A percentile compares a stretch with the other conserved stretches of the same genome.
phyloP scores from a whole-genome alignment of 2,888 invertebrate species.

The Aporophyla nigra region DNA sequence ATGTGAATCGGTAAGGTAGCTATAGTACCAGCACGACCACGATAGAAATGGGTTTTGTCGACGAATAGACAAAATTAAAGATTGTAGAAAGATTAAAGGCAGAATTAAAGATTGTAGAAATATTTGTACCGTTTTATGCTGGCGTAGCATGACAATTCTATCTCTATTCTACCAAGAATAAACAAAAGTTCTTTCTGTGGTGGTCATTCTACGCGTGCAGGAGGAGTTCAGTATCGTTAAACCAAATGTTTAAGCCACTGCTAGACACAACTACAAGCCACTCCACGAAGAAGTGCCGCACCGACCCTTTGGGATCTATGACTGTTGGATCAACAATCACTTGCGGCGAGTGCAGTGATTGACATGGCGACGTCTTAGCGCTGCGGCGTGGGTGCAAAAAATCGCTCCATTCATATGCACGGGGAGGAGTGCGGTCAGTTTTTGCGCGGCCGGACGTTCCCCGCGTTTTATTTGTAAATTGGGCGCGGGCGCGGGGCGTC shows the following conservation, averaged over 20 bases:
- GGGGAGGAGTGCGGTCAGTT: conserved; percentile 84
- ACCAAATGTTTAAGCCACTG: too few species aligned
- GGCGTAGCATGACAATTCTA: too few species aligned
- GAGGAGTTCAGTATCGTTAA: not conserved
- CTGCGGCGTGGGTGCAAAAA: conserved; percentile 78
- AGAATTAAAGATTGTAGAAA: too few species aligned
- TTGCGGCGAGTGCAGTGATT: conserved; percentile 71
- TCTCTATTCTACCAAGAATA: too few species aligned
- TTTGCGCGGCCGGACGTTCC: conserved; percentile 88
- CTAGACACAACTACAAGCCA: not conserved
- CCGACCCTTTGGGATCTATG: not conserved
- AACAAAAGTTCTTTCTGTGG: too few species aligned
- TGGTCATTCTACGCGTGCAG: too few species aligned
- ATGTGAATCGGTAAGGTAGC: too few species aligned
- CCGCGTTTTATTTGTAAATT: conserved; percentile 90
- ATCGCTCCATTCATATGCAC: conserved; percentile 89
- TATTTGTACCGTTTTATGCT: too few species aligned
- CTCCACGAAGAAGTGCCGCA: not conserved
- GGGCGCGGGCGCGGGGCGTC: conserved; percentile 76
- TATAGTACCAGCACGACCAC: not conserved
- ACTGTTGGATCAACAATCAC: not conserved
- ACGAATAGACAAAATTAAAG: too few species aligned
- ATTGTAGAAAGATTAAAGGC: too few species aligned
- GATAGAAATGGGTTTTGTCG: too few species aligned
- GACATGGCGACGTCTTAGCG: conserved; percentile 78